Evolutionary conservation across 2,888 invertebrate species (phyloP), one percentile per base, ranked within the genome.

Genomic region (Cheilosia variabilis): DNA sequence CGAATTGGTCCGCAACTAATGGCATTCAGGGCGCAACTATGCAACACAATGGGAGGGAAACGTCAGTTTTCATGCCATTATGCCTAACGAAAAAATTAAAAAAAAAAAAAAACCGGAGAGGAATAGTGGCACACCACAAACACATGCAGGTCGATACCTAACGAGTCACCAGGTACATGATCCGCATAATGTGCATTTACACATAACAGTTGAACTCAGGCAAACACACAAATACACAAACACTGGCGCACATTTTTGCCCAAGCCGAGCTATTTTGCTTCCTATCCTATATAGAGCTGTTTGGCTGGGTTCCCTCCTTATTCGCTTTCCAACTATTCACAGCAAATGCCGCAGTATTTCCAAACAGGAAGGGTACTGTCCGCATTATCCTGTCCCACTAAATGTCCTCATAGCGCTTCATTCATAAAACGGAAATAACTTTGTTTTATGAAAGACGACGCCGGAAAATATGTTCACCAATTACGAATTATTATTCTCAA

Each of bases 381-480:
- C 86, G 86, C 86, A 86, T 86, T 86, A 86, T 86, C 81, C 86
- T 86, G 76, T 86, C 76, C 86, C 76, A 84, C 69, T 80, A 84
- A 84, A 80, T 84, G 84, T 80, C 76, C 86, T 68, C 80, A 65
- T 47, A 63, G 58, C 69, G 69, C 57, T 75, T 81, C 84, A 86
- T 86, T 81, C 86, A 81, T 76, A 80, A 86, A 86, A 86, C 76
- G 81, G 81, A 86, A 81, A 86, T 86, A 76, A 86, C 71, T 81
- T 76, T 81, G 71, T 81, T 86, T 86, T 72, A 65, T 72, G 76
- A 81, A 66, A 71, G 76, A 72, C 65, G 65, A 80, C 52, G 52
- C 62, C 27, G 66, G 76, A 62, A 81, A 86, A 76, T 86, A 72
- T 86, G 76, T 81, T 81, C 81, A 66, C 81, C 81, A 86, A 81